Base-by-base conservation (phyloP, 2,888 invertebrate genomes). In the Diaprepes abbreviatus region DNA sequence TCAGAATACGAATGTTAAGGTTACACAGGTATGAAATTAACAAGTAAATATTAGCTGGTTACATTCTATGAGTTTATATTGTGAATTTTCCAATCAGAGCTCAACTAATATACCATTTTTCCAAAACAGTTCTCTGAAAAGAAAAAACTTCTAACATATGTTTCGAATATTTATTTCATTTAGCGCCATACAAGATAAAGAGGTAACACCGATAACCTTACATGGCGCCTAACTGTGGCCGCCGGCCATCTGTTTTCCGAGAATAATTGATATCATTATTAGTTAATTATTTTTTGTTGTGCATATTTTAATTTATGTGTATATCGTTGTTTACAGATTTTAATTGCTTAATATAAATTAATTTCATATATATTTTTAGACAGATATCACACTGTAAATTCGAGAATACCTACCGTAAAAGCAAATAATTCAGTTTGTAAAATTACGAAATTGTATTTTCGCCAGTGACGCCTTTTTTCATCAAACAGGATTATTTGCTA, bases 161-260 rank as follows among this genome's bases (percentile, higher is more conserved):
- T 36, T 24, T n/a, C 24, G 28, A 6, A 31, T 33, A 21, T 21
- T 43, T 43, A 43, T n/a, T 43, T n/a, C 21, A 43, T 17, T n/a
- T 14, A 54, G 31, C 35, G 31, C 54, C 43, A 43, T 17, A 48
- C 31, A 24, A 33, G 43, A 63, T 63, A 63, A 36, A 43, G 36
- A 63, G 63, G 63, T 63, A 54, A 63, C 54, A 16, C n/a, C 52
- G 63, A 63, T 63, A 63, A 63, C 52, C 62, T 40, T 4, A 63
- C n/a, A 24, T 14, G 63, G 63, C 63, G 63, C 63, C 63, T 54
- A 60, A n/a, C 10, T 12, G 36, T 50, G 21, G 54, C 52, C 43
- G 54, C 43, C 63, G 50, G 54, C 52, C 63, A 63, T 36, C 63
- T 63, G 63, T 54, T 35, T 43, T 63, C 40, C 63, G 10, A 14